A percentile compares a stretch with the other conserved stretches of the same genome.
These are phyloP conservation scores for Danaus melanippus DNA, from an alignment of 1,140 invertebrate genomes.

Conservation along the genomic window DNA sequence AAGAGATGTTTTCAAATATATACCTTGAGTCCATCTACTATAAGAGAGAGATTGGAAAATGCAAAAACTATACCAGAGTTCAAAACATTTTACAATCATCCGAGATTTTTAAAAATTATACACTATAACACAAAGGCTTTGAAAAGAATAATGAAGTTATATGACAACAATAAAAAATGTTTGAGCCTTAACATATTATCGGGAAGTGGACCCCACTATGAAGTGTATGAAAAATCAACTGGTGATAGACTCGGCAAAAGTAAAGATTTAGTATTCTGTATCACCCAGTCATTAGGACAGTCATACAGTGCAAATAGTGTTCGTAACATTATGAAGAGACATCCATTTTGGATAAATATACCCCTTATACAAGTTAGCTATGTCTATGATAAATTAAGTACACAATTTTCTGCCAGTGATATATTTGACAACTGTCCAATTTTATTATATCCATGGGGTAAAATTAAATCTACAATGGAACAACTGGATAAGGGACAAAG, in stretches of 20 bases:
- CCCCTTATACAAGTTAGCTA: constrained; percentile 66
- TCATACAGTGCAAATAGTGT: constrained; percentile 43
- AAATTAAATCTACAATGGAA: constrained; percentile 43
- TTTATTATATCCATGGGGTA: constrained; percentile 73
- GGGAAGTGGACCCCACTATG: constrained; percentile 48
- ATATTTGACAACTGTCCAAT: constrained; percentile 73
- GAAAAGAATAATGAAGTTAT: constrained; percentile 62
- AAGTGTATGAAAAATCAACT: constrained; percentile 47
- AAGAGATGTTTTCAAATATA: constrained; percentile 62
- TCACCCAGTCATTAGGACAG: constrained; percentile 43
- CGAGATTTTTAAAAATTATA: constrained; percentile 70
- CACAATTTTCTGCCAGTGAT: constrained; percentile 57
- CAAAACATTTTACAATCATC: constrained; percentile 63
- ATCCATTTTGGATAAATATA: constrained; percentile 71
- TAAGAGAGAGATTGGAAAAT: constrained; percentile 62
- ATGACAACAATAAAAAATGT: constrained; percentile 62
- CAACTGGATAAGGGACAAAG: constrained; percentile 34
- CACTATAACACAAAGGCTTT: constrained; percentile 59
- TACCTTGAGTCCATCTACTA: constrained; percentile 47
- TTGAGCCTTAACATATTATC: constrained; percentile 63
- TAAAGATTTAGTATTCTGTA: constrained; percentile 56
- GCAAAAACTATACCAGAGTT: constrained; percentile 67
- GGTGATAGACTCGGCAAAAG: constrained; percentile 56
- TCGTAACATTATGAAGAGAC: constrained; percentile 54
- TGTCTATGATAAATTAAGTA: constrained; percentile 63